Percentiles rank a stretch among this genome's conserved stretches.
Conservation (phyloP, 92 coral and sea anemone species). For the Muricea muricata region DNA sequence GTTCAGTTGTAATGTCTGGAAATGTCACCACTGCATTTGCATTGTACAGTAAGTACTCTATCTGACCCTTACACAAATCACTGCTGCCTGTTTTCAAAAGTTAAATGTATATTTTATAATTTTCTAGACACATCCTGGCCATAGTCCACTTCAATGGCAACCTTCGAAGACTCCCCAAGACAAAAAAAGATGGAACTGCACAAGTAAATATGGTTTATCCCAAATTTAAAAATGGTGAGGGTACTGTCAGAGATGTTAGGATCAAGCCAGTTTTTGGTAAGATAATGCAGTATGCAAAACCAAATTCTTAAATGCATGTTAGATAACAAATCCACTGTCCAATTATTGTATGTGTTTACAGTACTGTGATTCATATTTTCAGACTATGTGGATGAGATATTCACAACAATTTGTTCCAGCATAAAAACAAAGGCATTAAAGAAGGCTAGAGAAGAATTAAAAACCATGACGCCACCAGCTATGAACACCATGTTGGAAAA, state of each 20-base stretch:
- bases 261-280: slow-evolving; percentile 23
- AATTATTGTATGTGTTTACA: not conserved
- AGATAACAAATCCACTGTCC: not conserved
- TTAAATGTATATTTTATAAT: not conserved
- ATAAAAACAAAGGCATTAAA: slow-evolving; percentile 30
- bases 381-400: slow-evolving; percentile 60
- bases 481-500: slow-evolving; percentile 63
- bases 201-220: slow-evolving; percentile 22
- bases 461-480: slow-evolving; percentile 43
- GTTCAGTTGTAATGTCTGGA: not conserved
- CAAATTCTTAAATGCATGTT: no score
- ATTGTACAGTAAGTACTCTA: no score
- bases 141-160: slow-evolving; percentile 20
- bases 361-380: not conserved
- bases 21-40: not conserved
- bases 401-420: slow-evolving; percentile 28
- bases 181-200: slow-evolving; percentile 13
- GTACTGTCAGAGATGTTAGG: slow-evolving; percentile 25
- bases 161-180: not conserved
- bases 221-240: slow-evolving; percentile 11
- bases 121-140: slow-evolving; percentile 22
- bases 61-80: not conserved
- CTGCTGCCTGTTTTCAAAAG: not conserved
- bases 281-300: not conserved
- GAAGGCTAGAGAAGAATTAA: slow-evolving; percentile 36